Conservation (phyloP, 2,797 vertebrate species). For the Apogon hyalosoma region DNA sequence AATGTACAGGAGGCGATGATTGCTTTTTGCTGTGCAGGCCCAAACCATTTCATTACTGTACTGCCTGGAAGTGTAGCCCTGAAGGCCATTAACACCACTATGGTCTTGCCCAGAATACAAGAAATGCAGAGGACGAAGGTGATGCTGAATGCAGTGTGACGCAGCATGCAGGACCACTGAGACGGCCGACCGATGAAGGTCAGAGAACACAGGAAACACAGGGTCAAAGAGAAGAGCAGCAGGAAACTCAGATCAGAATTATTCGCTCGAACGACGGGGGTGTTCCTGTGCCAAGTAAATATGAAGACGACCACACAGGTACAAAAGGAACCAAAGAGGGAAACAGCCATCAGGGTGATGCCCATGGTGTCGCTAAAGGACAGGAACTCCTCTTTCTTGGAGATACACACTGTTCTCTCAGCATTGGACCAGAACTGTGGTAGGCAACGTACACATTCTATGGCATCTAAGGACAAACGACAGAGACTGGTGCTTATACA, state of each 20-base stretch:
- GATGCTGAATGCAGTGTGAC: conserved; percentile 81
- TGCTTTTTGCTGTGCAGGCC: conserved; percentile 75
- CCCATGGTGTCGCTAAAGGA: conserved; percentile 85
- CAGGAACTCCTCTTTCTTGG: conserved; percentile 84
- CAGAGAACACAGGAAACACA: conserved; percentile 77
- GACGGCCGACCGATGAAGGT: conserved; percentile 79
- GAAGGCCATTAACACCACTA: no score
- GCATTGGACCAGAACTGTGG: conserved; percentile 86
- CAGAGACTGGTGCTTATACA: conserved; percentile 4
- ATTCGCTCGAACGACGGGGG: conserved; percentile 84
- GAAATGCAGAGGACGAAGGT: conserved; percentile 83
- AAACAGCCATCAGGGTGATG: conserved; percentile 72
- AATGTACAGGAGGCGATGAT: conserved; percentile 80
- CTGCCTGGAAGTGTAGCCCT: conserved; percentile 65
- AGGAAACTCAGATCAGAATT: conserved; percentile 86
- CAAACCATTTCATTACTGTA: conserved; percentile 80
- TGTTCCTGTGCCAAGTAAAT: conserved; percentile 75
- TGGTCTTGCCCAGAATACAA: conserved; percentile 38
- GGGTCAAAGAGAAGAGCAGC: conserved; percentile 66
- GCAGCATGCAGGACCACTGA: conserved; percentile 83
- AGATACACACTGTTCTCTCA: conserved; percentile 79
- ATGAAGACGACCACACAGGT: conserved; percentile 76
- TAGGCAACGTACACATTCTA: conserved; percentile 83
- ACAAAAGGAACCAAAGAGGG: conserved; percentile 80
- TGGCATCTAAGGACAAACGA: conserved; percentile 76